Base-by-base conservation (phyloP, 2,113 vertebrate species). In the Tragelaphus scriptus region DNA sequence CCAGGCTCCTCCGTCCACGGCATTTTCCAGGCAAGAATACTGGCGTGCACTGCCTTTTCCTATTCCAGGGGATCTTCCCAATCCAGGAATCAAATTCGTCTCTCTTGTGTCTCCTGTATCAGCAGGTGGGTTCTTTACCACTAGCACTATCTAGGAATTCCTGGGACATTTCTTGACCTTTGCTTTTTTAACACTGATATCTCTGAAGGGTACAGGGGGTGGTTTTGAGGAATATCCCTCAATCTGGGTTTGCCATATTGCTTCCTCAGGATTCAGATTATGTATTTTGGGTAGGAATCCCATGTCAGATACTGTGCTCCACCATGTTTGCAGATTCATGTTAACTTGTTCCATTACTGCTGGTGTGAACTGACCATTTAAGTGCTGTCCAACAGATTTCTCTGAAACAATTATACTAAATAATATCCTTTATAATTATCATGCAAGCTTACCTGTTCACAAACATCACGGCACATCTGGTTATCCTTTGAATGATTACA, bases 391-490 rank as follows among this genome's bases (percentile, higher is more conserved):
- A 91, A 44, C 9, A 47, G 63, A 94, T 75, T 87, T 97, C 68
- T 94, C 65, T 13, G n/a, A 89, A 96, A 94, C 51, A 89, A 71
- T 55, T 51, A 85, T 28, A 94, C 14, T 77, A 85, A 95, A 92
- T 14, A 68, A 87, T 7, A 79, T 36, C 21, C 10, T 56, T 30
- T 56, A 53, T 7, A 85, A 90, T 19, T 91, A 90, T 61, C 59
- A 96, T 93, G 51, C 26, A 63, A 96, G 84, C 98, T 98, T 99
- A 99, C 99, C 99, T 99, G 99, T 94, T 99, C 99, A 98, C 99
- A 99, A 59, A 99, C 99, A 98, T 99, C 99, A 97, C 98, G 99
- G 97, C 99, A 99, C 98, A 99, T 99, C 59, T 99, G 99, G 94
- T 98, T 98, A 91, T 99, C 99, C 30, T 99, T 99, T 95, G 99